Evolutionary conservation across 2,888 invertebrate species (phyloP).

Genomic region (Polymixis lichenea): DNA sequence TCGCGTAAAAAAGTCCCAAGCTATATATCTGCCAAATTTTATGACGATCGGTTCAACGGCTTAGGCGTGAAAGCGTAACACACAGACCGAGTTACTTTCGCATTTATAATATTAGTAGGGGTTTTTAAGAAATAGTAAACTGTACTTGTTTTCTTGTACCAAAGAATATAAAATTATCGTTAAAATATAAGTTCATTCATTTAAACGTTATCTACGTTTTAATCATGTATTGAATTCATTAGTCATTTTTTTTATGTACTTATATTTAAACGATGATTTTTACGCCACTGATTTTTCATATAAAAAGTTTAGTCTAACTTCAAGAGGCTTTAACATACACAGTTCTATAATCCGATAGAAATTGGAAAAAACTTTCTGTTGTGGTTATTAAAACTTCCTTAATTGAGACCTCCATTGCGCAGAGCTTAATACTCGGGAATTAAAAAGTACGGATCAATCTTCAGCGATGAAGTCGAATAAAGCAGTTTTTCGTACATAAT

Average conservation of each 20-base stretch:
- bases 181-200: not conserved
- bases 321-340: not conserved
- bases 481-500: constrained; percentile 5
- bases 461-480: not conserved
- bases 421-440: not conserved
- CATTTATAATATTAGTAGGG: too few species aligned
- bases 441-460: not conserved
- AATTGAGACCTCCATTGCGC: constrained; percentile 29
- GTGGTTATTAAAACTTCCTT: constrained; percentile 45
- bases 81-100: too few species aligned
- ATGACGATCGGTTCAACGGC: too few species aligned
- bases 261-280: too few species aligned
- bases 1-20: too few species aligned
- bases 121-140: not conserved
- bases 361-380: constrained; percentile 15
- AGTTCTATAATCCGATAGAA: constrained; percentile 9
- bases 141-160: not conserved
- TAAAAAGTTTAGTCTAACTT: constrained; percentile 18
- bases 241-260: too few species aligned
- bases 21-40: too few species aligned
- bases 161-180: not conserved
- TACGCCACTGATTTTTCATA: constrained; percentile 18
- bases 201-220: not conserved
- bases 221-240: too few species aligned
- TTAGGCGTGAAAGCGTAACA: too few species aligned